Base-by-base conservation (phyloP, 2,113 vertebrate genomes). In the Plecotus auritus region DNA sequence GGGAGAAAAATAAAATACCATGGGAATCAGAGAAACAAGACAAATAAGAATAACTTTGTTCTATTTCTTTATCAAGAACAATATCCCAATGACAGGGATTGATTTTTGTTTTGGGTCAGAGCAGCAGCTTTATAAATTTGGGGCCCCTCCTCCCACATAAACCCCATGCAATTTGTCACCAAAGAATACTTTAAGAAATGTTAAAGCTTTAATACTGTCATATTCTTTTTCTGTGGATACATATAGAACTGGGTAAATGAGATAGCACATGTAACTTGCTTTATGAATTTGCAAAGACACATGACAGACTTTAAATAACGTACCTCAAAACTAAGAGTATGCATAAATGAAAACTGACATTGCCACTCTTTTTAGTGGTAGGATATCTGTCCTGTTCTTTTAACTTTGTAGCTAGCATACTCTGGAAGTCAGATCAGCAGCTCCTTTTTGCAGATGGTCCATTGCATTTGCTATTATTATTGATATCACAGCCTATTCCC, bases 381-480 rank as follows among this genome's bases (percentile, higher is more conserved):
- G 28, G 26, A 87, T 17, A 67, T 84, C 49, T 37, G 45, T 69
- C 4, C 56, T 85, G 10, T 56, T 35, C 81, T 64, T 89, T 85
- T 88, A 88, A 88, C 69, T 59, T 59, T 81, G 54, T 28, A 81
- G 51, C n/a, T 20, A 42, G 37, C 37, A 42, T 82, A 82, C 20
- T n/a, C 64, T 85, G 73, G 45, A 47, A 72, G n/a, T 72, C 45
- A 89, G 56, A 76, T 28, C 86, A 86, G 16, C n/a, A 61, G 42
- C 66, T 96, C 37, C 80, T 69, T 92, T 97, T 95, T 93, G 90
- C 94, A 78, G 42, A 88, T 76, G 16, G 2, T 10, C 94, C 74
- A 93, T 90, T 90, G 88, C 30, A 72, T 95, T 95, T 90, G 32
- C 2, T 97, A 10, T 89, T 90, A 94, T 49, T 82, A 95, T 26